phyloP scores from a whole-genome alignment of 2,888 invertebrate species.

The Phlogophora meticulosa region DNA sequence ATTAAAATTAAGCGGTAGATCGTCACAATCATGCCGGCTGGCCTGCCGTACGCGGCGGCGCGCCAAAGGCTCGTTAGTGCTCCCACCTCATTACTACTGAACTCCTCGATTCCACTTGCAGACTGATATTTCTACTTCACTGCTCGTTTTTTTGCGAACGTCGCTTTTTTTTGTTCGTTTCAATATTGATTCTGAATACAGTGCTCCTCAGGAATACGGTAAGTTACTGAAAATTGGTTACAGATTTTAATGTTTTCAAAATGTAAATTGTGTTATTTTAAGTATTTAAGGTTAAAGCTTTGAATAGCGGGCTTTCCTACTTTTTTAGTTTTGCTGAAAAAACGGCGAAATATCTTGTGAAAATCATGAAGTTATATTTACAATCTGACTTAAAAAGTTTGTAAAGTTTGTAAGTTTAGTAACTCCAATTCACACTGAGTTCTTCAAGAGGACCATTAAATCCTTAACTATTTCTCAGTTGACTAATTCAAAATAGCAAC shows the following conservation, averaged over 20 bases:
- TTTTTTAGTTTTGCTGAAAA: no score
- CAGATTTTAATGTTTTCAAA: background rate
- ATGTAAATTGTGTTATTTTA: no score
- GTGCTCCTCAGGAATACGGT: background rate
- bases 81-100: slow-evolving; percentile 40
- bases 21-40: slow-evolving; percentile 30
- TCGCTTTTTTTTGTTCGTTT: background rate
- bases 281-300: no score
- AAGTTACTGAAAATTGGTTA: background rate
- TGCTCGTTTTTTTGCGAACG: slow-evolving; percentile 19
- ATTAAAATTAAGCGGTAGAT: slow-evolving; percentile 38
- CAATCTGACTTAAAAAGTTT: background rate
- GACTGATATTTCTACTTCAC: slow-evolving; percentile 32
- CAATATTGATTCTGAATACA: slow-evolving; percentile 21
- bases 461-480: slow-evolving; percentile 2
- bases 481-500: slow-evolving; percentile 46
- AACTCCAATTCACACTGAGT: slow-evolving; percentile 9
- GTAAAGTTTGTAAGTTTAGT: background rate
- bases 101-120: slow-evolving; percentile 14
- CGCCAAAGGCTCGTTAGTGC: slow-evolving; percentile 35
- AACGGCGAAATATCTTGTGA: no score
- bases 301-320: no score
- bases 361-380: no score
- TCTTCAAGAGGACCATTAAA: slow-evolving; percentile 1
- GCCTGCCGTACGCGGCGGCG: background rate